These are phyloP conservation scores for Encarsia formosa DNA, from an alignment of 2,888 invertebrate species.

Conservation along the genomic window DNA sequence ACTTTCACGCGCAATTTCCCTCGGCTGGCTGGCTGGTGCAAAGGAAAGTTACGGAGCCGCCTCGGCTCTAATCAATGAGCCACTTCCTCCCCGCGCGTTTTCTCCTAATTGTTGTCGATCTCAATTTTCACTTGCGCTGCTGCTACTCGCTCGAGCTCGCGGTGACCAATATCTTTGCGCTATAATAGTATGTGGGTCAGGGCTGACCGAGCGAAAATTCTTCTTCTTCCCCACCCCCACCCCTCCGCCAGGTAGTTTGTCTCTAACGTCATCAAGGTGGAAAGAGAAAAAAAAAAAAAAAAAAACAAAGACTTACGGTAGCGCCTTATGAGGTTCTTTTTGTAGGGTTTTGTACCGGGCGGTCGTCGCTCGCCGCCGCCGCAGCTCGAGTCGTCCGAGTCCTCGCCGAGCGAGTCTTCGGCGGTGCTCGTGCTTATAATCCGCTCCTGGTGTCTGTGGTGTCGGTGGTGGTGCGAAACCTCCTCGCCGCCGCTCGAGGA, in stretches of 20 bases:
- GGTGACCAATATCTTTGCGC: slow-evolving; percentile 24
- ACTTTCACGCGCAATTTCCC: slow-evolving; percentile 36
- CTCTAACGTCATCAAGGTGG: neutral
- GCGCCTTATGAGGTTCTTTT: slow-evolving; percentile 89
- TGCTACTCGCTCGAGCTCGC: neutral
- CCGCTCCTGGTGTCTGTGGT: slow-evolving; percentile 26
- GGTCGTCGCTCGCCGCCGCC: slow-evolving; percentile 59
- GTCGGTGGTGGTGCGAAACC: slow-evolving; percentile 25
- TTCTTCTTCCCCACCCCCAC: neutral
- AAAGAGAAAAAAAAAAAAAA: no score
- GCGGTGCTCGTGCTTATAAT: slow-evolving; percentile 44
- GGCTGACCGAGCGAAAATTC: slow-evolving; percentile 35
- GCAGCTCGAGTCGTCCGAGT: slow-evolving; percentile 75
- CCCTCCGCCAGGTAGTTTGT: neutral
- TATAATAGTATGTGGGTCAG: slow-evolving; percentile 49
- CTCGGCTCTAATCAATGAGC: slow-evolving; percentile 24
- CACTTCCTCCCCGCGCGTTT: slow-evolving; percentile 26
- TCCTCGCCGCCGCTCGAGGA: slow-evolving; percentile 1
- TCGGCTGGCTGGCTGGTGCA: no score
- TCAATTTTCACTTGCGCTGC: slow-evolving; percentile 20
- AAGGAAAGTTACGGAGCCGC: slow-evolving; percentile 32
- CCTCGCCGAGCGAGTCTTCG: slow-evolving; percentile 67
- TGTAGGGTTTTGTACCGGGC: slow-evolving; percentile 64
- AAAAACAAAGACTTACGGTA: slow-evolving; percentile 88
- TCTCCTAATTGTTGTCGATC: slow-evolving; percentile 26